phyloP scores from a whole-genome alignment of 2,113 vertebrate genomes.

The Zapornia atra region DNA sequence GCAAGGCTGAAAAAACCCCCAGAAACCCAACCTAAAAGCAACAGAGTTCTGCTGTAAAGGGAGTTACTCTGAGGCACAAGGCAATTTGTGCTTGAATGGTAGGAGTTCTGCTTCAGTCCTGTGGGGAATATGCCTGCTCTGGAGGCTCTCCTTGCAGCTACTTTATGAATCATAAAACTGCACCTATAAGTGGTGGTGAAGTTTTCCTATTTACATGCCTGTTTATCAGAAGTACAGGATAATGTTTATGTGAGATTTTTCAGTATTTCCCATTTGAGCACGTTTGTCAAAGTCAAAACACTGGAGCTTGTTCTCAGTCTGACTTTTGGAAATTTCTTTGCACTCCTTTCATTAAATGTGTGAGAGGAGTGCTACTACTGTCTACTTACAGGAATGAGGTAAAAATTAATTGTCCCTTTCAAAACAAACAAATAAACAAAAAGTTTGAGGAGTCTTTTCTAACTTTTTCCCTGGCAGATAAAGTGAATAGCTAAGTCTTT shows the following conservation, averaged over 20 bases:
- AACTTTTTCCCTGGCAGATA: background rate
- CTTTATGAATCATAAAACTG: background rate
- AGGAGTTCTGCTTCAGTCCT: background rate
- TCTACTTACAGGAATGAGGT: background rate
- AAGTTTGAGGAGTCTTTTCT: background rate
- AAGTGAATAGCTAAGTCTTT: background rate
- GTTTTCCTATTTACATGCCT: background rate
- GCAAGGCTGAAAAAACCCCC: background rate
- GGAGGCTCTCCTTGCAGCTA: background rate
- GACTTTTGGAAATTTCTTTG: background rate
- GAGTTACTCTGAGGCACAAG: background rate
- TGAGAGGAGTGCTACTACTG: background rate
- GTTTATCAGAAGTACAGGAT: background rate
- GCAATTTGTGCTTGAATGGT: background rate
- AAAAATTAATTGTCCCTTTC: background rate
- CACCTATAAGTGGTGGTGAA: background rate
- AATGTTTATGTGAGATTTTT: background rate
- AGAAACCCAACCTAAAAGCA: no score
- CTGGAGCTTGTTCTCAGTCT: background rate
- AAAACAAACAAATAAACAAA: background rate
- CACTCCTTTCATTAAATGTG: background rate
- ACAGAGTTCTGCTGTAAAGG: background rate
- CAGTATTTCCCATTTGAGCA: background rate
- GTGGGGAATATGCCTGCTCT: background rate
- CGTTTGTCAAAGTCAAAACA: background rate